Percentiles rank a stretch among this genome's conserved stretches.
Evolutionary conservation across 2,113 vertebrate genomes (phyloP).

Genomic region (Notothenia coriiceps): DNA sequence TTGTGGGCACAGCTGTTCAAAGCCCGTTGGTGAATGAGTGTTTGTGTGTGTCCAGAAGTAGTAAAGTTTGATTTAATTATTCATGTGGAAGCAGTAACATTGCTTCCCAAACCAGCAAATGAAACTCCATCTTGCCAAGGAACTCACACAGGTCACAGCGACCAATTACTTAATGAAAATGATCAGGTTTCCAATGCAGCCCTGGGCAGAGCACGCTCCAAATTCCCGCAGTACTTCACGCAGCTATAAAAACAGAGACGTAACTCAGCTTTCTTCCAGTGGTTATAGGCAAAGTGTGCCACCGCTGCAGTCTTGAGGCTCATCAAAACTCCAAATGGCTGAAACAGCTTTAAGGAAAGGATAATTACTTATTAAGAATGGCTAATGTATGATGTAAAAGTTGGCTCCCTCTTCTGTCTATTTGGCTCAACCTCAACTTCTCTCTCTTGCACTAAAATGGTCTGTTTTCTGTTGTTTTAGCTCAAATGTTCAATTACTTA

Average conservation of each 20-base stretch:
- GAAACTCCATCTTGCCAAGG: conserved; percentile 81
- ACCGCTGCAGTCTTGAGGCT: conserved; percentile 66
- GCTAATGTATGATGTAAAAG: conserved; percentile 74
- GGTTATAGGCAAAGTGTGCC: conserved; percentile 63
- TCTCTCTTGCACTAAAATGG: conserved; percentile 24
- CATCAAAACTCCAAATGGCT: conserved; percentile 73
- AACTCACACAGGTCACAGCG: conserved; percentile 75
- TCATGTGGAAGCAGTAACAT: conserved; percentile 79
- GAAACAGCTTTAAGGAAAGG: conserved; percentile 69
- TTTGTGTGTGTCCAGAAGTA: conserved; percentile 66
- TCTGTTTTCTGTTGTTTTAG: conserved; percentile 21
- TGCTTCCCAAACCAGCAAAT: conserved; percentile 80
- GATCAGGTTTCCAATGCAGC: conserved; percentile 79
- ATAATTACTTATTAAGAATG: conserved; percentile 79
- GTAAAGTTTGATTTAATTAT: conserved; percentile 81
- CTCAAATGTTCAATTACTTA: conserved; percentile 13
- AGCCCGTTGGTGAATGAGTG: conserved; percentile 37
- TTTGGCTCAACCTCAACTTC: conserved; percentile 45
- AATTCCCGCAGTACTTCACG: conserved; percentile 55
- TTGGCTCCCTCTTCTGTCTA: conserved; percentile 52
- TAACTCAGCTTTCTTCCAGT: conserved; percentile 59
- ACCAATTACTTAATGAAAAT: conserved; percentile 85
- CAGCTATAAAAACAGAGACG: conserved; percentile 67
- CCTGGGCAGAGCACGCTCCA: conserved; percentile 48
- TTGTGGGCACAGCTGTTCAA: conserved; percentile 21